A percentile compares a stretch with the other conserved stretches of the same genome.
Conservation (phyloP, 2,797 vertebrate genomes). For the Helicolenus hilgendorfi region DNA sequence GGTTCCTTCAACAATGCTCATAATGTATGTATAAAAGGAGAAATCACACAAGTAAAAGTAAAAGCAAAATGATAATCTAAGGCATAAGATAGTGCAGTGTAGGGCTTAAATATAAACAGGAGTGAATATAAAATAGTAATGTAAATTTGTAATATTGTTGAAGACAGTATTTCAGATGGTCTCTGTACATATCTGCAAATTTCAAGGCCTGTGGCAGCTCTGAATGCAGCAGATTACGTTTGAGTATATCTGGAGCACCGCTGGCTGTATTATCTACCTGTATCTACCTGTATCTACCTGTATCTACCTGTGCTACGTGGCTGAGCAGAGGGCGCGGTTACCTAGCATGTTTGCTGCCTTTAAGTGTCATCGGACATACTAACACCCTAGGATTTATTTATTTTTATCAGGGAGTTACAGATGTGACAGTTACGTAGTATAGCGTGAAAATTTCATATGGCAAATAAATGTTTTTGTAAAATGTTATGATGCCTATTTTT, state of each 20-base stretch:
- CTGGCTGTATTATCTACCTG: conserved; percentile 22
- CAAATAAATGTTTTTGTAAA: background rate
- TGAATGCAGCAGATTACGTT: background rate
- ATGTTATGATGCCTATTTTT: background rate
- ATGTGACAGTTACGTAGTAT: background rate
- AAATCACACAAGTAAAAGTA: too few relatives aligned
- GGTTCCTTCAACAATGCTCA: too few relatives aligned
- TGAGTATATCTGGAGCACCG: background rate
- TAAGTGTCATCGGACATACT: background rate
- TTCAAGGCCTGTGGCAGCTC: background rate
- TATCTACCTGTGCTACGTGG: conserved; percentile 54
- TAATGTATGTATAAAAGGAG: too few relatives aligned
- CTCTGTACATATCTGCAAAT: background rate
- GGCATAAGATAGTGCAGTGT: too few relatives aligned
- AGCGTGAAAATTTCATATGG: background rate
- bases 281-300: conserved; percentile 53
- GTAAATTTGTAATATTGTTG: too few relatives aligned
- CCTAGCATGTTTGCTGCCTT: conserved; percentile 51
- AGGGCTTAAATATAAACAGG: too few relatives aligned
- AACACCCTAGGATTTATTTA: background rate
- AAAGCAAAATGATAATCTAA: too few relatives aligned
- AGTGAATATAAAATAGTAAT: too few relatives aligned
- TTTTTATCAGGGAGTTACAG: background rate
- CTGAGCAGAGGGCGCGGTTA: conserved; percentile 44
- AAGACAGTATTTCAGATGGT: too few relatives aligned